phyloP scores from a whole-genome alignment of 1,140 invertebrate species.

The Hermetia illucens region DNA sequence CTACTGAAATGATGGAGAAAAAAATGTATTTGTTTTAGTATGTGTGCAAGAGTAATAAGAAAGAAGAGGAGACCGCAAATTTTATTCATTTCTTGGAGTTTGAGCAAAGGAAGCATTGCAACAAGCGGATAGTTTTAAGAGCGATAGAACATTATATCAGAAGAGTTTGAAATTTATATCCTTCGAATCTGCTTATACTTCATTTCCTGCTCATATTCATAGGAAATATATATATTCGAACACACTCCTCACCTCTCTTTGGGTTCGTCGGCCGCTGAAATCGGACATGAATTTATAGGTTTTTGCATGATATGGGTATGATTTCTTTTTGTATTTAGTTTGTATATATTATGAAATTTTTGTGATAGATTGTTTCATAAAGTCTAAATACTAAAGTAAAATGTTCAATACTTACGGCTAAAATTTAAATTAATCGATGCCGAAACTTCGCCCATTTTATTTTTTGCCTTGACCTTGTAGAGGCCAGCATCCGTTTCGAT shows the following conservation, averaged over 20 bases:
- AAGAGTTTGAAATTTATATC: too few species aligned
- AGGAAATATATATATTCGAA: too few species aligned
- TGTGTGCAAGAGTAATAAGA: too few species aligned
- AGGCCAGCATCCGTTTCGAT: slow-evolving; percentile 91
- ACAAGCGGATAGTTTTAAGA: too few species aligned
- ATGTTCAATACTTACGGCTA: slow-evolving; percentile 66
- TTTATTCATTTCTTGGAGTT: too few species aligned
- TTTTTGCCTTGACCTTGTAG: slow-evolving; percentile 96
- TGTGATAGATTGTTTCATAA: not conserved
- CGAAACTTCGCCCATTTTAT: slow-evolving; percentile 93
- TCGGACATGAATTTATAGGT: slow-evolving; percentile 23
- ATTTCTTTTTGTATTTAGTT: slow-evolving; percentile 3
- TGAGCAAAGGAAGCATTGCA: too few species aligned
- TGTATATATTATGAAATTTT: not conserved
- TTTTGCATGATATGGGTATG: not conserved
- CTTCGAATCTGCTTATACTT: too few species aligned
- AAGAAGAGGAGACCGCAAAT: too few species aligned
- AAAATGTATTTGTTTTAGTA: too few species aligned
- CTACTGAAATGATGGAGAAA: too few species aligned
- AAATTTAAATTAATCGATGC: slow-evolving; percentile 98
- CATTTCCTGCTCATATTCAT: too few species aligned
- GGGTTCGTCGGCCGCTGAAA: slow-evolving; percentile 63
- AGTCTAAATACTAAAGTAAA: not conserved
- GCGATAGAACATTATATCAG: too few species aligned
- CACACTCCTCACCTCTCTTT: slow-evolving; percentile 72